Conservation (phyloP, 2,888 invertebrate species). For the Orgyia antiqua region DNA sequence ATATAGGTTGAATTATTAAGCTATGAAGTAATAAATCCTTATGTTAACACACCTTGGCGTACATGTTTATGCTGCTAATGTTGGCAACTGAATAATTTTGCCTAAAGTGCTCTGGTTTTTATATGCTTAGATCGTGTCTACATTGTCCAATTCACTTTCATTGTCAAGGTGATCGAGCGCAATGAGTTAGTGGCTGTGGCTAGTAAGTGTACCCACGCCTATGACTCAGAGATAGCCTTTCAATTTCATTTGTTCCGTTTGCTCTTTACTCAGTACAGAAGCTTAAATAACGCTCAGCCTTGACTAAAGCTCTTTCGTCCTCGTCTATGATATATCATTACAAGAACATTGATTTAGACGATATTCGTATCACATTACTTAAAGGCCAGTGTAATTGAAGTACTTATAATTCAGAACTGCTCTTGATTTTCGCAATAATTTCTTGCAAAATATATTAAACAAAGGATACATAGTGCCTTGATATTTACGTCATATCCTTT, state of each 20-base stretch:
- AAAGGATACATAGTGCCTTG: too few species aligned
- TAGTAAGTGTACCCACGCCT: slow-evolving; percentile 43
- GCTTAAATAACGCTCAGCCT: slow-evolving; percentile 44
- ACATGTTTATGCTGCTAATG: slow-evolving; percentile 70
- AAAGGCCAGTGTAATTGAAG: slow-evolving; percentile 17
- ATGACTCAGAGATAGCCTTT: slow-evolving; percentile 72
- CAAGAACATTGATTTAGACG: slow-evolving; percentile 9
- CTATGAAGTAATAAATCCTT: slow-evolving; percentile 9
- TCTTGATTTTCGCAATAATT: too few species aligned
- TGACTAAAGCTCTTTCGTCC: slow-evolving; percentile 34
- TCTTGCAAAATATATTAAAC: too few species aligned
- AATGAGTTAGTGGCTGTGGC: slow-evolving; percentile 32
- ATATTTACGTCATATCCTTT: too few species aligned
- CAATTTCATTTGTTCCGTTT: slow-evolving; percentile 64
- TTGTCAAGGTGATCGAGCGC: slow-evolving; percentile 67
- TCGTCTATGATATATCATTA: slow-evolving; percentile 18
- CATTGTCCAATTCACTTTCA: slow-evolving; percentile 68
- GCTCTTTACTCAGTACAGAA: slow-evolving; percentile 26
- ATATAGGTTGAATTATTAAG: neutral
- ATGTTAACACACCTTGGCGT: slow-evolving; percentile 65
- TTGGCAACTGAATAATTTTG: slow-evolving; percentile 75
- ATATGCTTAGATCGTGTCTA: slow-evolving; percentile 53
- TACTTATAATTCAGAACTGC: too few species aligned
- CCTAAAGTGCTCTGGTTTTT: slow-evolving; percentile 66
- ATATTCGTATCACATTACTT: slow-evolving; percentile 10